Evolutionary conservation across 2,113 vertebrate species (phyloP).

Genomic region (Scopus umbretta): DNA sequence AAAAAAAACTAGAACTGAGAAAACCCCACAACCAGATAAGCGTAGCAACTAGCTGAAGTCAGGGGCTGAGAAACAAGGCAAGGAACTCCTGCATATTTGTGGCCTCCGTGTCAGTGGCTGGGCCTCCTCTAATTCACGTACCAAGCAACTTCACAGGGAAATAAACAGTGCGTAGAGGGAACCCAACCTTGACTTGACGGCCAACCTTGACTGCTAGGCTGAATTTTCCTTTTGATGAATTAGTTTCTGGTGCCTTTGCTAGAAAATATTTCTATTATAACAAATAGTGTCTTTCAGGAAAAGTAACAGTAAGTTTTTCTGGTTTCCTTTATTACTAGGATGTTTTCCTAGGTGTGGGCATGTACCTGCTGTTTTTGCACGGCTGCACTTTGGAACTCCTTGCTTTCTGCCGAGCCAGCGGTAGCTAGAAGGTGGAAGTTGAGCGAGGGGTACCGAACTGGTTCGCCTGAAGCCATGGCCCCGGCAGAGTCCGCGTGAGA

Average conservation of each 20-base stretch:
- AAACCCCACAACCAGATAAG: not conserved
- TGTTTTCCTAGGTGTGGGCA: not conserved
- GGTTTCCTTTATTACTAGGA: not conserved
- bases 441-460: not conserved
- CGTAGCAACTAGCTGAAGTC: not conserved
- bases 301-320: not conserved
- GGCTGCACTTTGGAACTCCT: not conserved
- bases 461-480: not conserved
- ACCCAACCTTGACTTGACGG: not conserved
- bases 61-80: not conserved
- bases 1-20: not conserved
- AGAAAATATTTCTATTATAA: not conserved
- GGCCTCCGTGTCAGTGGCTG: not conserved
- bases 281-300: not conserved
- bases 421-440: not conserved
- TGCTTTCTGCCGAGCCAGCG: not conserved
- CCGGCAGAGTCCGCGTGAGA: not conserved
- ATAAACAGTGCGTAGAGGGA: not conserved
- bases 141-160: not conserved
- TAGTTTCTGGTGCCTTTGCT: not conserved
- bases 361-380: not conserved
- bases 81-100: not conserved
- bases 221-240: not conserved
- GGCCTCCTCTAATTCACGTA: not conserved
- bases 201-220: not conserved